phyloP scores from a whole-genome alignment of 53 echinoderm and acorn worm genomes.

The Crossaster papposus region DNA sequence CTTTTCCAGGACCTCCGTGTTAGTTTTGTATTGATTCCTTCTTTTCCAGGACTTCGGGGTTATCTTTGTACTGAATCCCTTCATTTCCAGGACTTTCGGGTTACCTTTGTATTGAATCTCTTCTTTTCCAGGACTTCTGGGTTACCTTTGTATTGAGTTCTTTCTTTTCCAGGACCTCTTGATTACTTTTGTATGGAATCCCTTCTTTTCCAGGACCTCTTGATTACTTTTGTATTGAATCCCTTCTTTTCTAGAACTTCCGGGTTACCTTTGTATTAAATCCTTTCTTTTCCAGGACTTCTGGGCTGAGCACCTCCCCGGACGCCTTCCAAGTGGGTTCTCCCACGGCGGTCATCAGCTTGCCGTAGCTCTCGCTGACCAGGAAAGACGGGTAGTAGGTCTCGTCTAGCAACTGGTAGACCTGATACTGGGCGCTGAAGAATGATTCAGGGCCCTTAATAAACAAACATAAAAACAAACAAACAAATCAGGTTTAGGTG shows the following conservation, averaged over 20 bases:
- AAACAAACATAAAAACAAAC: not conserved
- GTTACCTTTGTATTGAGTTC: slow-evolving; percentile 53
- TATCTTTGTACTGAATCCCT: slow-evolving; percentile 58
- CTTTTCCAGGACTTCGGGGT: not conserved
- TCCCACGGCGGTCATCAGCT: slow-evolving; percentile 64
- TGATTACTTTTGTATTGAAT: not conserved
- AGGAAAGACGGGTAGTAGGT: slow-evolving; percentile 93
- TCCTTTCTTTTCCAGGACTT: slow-evolving; percentile 62
- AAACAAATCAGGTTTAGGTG: not conserved
- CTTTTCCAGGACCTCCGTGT: slow-evolving; percentile 51
- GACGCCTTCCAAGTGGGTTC: not conserved
- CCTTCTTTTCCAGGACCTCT: slow-evolving; percentile 53
- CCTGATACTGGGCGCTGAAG: slow-evolving; percentile 91
- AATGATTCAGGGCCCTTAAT: slow-evolving; percentile 89
- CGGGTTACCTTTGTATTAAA: slow-evolving; percentile 48
- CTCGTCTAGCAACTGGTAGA: slow-evolving; percentile 85
- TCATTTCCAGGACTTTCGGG: slow-evolving; percentile 51
- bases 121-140: too few species aligned
- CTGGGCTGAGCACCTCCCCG: slow-evolving; percentile 43
- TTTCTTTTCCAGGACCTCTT: slow-evolving; percentile 27
- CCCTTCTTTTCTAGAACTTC: not conserved
- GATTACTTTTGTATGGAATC: slow-evolving; percentile 44
- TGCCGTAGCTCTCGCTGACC: slow-evolving; percentile 83
- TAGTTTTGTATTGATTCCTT: not conserved
- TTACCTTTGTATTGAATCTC: slow-evolving; percentile 40